Evolutionary conservation across 2,797 vertebrate species (phyloP).

Genomic region (Platalea minor): DNA sequence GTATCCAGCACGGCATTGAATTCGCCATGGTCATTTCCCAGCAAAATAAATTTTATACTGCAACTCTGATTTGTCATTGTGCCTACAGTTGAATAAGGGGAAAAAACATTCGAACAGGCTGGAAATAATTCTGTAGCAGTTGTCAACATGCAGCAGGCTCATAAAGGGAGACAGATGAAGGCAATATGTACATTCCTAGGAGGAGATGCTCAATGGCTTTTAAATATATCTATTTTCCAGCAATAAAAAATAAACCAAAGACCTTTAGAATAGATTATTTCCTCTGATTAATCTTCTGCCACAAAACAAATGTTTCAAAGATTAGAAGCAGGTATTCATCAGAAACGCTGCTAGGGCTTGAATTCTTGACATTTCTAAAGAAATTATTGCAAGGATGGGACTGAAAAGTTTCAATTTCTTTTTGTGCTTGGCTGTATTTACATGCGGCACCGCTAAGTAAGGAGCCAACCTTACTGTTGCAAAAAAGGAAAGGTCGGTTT

Average conservation of each 20-base stretch:
- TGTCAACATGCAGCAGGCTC: neutral
- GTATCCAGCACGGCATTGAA: neutral
- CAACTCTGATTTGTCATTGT: conserved; percentile 18
- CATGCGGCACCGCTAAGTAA: neutral
- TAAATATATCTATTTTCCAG: neutral
- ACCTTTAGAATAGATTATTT: neutral
- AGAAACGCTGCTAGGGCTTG: neutral
- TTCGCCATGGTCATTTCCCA: neutral
- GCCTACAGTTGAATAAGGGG: neutral
- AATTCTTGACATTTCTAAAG: neutral
- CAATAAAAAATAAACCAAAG: neutral
- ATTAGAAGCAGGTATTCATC: neutral
- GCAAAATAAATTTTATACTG: neutral
- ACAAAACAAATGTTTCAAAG: neutral
- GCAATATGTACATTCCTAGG: neutral
- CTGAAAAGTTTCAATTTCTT: neutral
- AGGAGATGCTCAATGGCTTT: neutral
- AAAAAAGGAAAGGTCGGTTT: neutral
- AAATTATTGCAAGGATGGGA: neutral
- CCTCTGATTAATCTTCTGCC: neutral
- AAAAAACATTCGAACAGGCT: neutral
- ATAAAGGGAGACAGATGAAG: neutral
- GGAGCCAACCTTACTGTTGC: neutral
- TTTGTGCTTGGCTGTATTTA: neutral
- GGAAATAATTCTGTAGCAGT: conserved; percentile 21